Evolutionary conservation across 2,797 vertebrate species (phyloP).

Genomic region (Alectoris magna): DNA sequence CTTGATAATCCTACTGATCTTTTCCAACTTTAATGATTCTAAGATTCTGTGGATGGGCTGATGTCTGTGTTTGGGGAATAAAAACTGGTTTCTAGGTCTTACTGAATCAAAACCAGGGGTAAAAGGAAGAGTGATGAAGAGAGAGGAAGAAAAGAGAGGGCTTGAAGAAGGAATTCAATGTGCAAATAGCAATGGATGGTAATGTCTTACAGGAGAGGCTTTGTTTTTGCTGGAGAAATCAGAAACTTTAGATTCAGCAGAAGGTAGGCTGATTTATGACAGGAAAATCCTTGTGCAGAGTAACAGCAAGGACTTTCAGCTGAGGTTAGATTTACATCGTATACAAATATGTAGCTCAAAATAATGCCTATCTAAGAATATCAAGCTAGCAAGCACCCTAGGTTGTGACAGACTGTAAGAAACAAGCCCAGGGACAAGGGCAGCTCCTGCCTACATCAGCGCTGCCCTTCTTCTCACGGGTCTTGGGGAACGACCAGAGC

Average conservation of each 20-base stretch:
- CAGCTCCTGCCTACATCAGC: neutral
- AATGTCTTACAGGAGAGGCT: neutral
- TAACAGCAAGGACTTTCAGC: neutral
- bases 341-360: neutral
- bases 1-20: too few relatives aligned
- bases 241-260: neutral
- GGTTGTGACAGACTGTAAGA: neutral
- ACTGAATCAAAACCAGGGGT: neutral
- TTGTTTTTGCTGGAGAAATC: neutral
- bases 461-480: neutral
- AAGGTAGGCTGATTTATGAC: neutral
- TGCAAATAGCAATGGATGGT: neutral
- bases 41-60: neutral
- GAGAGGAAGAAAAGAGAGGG: neutral
- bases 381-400: neutral
- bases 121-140: neutral
- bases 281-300: neutral
- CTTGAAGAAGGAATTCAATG: neutral
- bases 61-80: rapidly evolving
- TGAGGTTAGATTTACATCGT: neutral
- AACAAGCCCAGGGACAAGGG: neutral
- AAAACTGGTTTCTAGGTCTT: neutral
- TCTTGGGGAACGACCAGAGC: neutral
- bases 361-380: neutral
- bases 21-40: too few relatives aligned